Conservation (phyloP, 2,797 vertebrate genomes). For the Phrynocephalus vlangalii region DNA sequence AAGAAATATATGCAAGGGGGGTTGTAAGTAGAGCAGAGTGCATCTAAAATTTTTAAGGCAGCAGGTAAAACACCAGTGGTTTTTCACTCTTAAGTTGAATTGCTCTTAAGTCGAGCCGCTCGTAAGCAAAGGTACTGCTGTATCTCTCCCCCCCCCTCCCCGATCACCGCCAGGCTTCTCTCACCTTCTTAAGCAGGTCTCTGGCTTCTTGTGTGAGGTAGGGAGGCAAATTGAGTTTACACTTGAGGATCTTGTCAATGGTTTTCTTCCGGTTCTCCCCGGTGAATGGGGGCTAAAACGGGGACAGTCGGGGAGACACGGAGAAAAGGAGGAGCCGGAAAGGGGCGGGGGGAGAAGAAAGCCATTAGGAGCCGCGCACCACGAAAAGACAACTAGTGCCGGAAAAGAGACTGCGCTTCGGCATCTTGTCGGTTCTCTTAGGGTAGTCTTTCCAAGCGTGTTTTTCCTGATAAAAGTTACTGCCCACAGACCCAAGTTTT, state of each 20-base stretch:
- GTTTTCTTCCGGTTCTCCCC: slow-evolving; percentile 97
- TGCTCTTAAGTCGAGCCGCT: no score
- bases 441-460: accelerated
- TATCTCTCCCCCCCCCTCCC: no score
- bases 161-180: slow-evolving; percentile 40
- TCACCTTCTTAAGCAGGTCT: slow-evolving; percentile 96
- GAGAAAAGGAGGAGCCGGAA: neutral
- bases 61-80: no score
- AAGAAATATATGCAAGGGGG: no score
- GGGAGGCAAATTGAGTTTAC: slow-evolving; percentile 98
- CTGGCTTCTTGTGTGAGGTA: slow-evolving; percentile 99
- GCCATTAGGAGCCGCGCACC: neutral
- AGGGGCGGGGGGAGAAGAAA: neutral
- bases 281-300: slow-evolving; percentile 91
- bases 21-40: no score
- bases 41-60: no score
- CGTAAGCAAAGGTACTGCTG: no score
- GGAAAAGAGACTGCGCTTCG: neutral
- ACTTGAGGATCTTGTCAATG: slow-evolving; percentile 97
- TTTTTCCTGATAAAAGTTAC: no score
- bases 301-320: slow-evolving; percentile 43
- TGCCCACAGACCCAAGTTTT: no score
- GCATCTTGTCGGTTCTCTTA: neutral
- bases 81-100: no score
- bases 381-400: neutral